Conservation (phyloP, 2,797 vertebrate genomes). For the Bradypodion pumilum region DNA sequence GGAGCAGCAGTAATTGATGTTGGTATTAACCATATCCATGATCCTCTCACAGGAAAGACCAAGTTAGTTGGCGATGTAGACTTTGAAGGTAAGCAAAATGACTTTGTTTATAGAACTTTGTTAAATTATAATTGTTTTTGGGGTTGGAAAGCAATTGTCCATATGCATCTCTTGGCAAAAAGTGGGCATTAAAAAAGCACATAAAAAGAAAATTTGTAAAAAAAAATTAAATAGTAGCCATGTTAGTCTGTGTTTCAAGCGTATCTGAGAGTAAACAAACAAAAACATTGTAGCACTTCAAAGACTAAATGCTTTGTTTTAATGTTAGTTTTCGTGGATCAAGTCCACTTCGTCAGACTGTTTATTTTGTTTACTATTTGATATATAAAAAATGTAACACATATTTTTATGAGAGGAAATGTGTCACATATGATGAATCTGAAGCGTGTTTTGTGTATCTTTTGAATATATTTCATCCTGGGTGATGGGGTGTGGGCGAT, state of each 20-base stretch:
- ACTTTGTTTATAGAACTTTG: background rate
- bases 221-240: too few species aligned
- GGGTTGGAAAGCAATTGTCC: background rate
- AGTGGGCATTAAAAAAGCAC: too few species aligned
- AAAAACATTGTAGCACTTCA: too few species aligned
- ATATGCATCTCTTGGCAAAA: background rate
- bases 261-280: too few species aligned
- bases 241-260: too few species aligned
- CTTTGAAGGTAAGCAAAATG: constrained; percentile 85
- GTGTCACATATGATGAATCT: too few species aligned
- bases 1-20: constrained; percentile 91
- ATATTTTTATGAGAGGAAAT: background rate
- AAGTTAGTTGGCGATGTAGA: constrained; percentile 90
- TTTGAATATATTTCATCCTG: background rate
- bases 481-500: too few species aligned
- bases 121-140: background rate
- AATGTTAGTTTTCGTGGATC: too few species aligned
- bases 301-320: too few species aligned
- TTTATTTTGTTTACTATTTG: too few species aligned
- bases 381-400: background rate
- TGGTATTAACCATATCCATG: constrained; percentile 87
- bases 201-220: background rate
- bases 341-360: too few species aligned
- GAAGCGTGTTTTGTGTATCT: background rate
- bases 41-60: constrained; percentile 83